These are phyloP conservation scores for Nymphalis urticae DNA, from an alignment of 2,888 invertebrate genomes.

Conservation along the genomic window DNA sequence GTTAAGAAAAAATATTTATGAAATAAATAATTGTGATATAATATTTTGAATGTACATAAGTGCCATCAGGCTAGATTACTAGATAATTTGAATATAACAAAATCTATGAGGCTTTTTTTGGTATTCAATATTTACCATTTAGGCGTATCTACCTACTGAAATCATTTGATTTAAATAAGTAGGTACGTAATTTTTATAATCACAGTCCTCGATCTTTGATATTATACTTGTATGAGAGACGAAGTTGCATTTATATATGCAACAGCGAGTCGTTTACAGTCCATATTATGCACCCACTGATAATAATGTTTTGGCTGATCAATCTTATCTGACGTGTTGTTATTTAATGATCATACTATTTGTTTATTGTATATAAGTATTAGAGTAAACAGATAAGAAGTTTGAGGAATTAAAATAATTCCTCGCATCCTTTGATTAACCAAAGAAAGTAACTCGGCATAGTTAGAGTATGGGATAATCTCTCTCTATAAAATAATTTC, in stretches of 20 bases:
- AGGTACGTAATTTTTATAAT: neutral
- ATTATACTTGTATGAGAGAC: conserved; percentile 1
- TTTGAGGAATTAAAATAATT: too few relatives aligned
- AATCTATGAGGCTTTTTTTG: conserved; percentile 58
- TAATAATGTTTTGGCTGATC: conserved; percentile 23
- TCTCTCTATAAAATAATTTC: too few relatives aligned
- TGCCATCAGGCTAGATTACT: conserved; percentile 58
- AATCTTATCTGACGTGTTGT: conserved; percentile 14
- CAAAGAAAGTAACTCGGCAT: too few relatives aligned
- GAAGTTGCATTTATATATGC: conserved; percentile 12
- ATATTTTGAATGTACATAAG: conserved; percentile 46
- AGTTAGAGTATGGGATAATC: too few relatives aligned
- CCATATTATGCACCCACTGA: conserved; percentile 11
- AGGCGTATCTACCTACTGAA: neutral
- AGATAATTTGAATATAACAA: conserved; percentile 53
- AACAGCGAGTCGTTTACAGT: neutral
- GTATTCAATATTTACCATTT: conserved; percentile 1
- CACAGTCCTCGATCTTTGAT: neutral
- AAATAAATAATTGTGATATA: conserved; percentile 44
- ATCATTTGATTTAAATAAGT: neutral
- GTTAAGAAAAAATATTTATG: conserved; percentile 58
- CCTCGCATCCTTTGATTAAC: too few relatives aligned
- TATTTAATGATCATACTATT: conserved; percentile 13
- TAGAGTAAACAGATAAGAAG: neutral
- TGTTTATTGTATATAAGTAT: neutral